Conservation (phyloP, 2,113 vertebrate genomes). For the Rostratula benghalensis region DNA sequence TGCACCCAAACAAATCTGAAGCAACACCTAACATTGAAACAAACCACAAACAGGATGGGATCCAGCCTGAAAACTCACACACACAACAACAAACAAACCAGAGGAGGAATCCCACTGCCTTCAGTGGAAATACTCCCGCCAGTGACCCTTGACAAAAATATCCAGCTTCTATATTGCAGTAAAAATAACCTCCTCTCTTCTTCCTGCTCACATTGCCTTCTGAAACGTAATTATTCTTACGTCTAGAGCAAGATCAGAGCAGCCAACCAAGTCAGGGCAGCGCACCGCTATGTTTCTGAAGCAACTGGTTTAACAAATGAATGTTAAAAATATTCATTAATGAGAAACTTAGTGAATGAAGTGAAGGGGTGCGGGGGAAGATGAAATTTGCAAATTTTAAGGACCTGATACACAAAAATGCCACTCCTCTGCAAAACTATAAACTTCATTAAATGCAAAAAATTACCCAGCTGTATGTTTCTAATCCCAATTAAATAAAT, state of each 20-base stretch:
- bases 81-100: not conserved
- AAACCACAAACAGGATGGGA: not conserved
- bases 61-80: not conserved
- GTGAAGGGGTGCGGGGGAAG: not conserved
- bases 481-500: not conserved
- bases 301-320: not conserved
- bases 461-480: not conserved
- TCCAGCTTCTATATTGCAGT: not conserved
- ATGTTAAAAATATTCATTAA: not conserved
- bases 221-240: not conserved
- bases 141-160: not conserved
- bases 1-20: not conserved
- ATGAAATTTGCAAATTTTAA: constrained; percentile 26
- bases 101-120: not conserved
- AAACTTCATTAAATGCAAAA: not conserved
- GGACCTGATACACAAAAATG: constrained; percentile 6
- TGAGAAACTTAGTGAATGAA: constrained; percentile 26
- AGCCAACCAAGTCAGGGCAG: not conserved
- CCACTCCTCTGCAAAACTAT: not conserved
- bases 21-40: not conserved
- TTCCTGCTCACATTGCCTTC: not conserved
- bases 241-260: not conserved
- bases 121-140: not conserved
- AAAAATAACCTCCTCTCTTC: not conserved
- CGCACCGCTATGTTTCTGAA: not conserved